A percentile compares a stretch with the other conserved stretches of the same genome.
Evolutionary conservation across 2,797 vertebrate genomes (phyloP).

Genomic region (Acrocephalus scirpaceus): DNA sequence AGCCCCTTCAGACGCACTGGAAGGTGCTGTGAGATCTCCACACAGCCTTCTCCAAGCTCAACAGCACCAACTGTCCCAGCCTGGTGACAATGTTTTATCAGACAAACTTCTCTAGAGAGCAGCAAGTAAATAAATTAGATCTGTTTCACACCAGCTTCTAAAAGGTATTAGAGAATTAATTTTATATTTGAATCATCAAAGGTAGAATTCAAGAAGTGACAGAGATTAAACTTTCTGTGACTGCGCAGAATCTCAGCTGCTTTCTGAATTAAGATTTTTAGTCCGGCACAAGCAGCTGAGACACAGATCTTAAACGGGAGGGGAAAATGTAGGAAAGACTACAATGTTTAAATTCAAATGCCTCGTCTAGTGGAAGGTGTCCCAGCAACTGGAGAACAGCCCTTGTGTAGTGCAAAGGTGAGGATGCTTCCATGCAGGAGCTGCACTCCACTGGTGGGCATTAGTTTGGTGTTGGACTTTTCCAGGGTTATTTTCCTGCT

Average conservation of each 20-base stretch:
- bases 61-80: not conserved
- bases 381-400: not conserved
- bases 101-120: not conserved
- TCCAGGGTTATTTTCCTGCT: not conserved
- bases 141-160: not conserved
- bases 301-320: not conserved
- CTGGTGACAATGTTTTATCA: not conserved
- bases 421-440: not conserved
- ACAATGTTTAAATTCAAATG: not conserved
- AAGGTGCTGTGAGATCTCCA: not conserved
- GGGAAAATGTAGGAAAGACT: not conserved
- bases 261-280: not conserved
- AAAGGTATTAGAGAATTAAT: not conserved
- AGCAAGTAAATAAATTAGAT: not conserved
- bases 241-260: rapidly evolving
- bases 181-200: not conserved
- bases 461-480: too few species aligned
- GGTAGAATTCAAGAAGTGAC: not conserved
- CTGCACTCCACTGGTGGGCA: not conserved
- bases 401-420: rapidly evolving
- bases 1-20: not conserved
- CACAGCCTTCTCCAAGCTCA: not conserved
- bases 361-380: not conserved
- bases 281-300: not conserved
- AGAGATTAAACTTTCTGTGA: not conserved